Evolutionary conservation across 2,888 invertebrate genomes (phyloP).

Genomic region (Leptopterna dolabrata): DNA sequence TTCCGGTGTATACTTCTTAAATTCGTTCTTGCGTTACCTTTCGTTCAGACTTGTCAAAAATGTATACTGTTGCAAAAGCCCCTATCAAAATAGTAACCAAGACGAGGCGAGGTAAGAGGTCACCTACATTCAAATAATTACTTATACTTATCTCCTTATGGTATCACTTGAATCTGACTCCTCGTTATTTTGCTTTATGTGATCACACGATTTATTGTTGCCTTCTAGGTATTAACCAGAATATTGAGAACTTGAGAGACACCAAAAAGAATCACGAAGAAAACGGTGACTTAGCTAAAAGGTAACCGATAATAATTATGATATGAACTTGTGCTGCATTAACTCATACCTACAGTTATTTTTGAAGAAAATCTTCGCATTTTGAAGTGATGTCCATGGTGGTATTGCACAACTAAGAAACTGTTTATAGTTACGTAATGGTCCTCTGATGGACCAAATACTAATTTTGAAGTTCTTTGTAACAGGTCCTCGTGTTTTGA

Average conservation of each 20-base stretch:
- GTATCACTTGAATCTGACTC: constrained; percentile 27
- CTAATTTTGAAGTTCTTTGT: too few species aligned
- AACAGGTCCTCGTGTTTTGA: too few species aligned
- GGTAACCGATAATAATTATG: background rate
- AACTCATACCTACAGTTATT: background rate
- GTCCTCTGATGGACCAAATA: too few species aligned
- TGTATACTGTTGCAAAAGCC: constrained; percentile 90
- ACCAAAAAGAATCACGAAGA: constrained; percentile 55
- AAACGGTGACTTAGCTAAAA: constrained; percentile 51
- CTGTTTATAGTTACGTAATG: too few species aligned
- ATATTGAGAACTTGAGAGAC: constrained; percentile 70
- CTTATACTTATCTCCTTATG: too few species aligned
- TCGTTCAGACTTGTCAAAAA: constrained; percentile 65
- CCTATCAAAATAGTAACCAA: constrained; percentile 90
- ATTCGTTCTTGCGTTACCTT: background rate
- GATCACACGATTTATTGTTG: background rate
- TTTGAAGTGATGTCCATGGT: background rate
- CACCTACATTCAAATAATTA: background rate
- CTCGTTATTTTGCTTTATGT: too few species aligned
- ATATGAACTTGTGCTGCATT: background rate
- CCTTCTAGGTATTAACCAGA: constrained; percentile 79
- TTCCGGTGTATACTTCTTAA: too few species aligned
- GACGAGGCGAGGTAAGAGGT: constrained; percentile 78
- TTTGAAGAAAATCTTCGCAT: background rate
- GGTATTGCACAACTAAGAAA: too few species aligned